These are phyloP conservation scores for Coleophora deauratella DNA, from an alignment of 2,888 invertebrate genomes.

Conservation along the genomic window DNA sequence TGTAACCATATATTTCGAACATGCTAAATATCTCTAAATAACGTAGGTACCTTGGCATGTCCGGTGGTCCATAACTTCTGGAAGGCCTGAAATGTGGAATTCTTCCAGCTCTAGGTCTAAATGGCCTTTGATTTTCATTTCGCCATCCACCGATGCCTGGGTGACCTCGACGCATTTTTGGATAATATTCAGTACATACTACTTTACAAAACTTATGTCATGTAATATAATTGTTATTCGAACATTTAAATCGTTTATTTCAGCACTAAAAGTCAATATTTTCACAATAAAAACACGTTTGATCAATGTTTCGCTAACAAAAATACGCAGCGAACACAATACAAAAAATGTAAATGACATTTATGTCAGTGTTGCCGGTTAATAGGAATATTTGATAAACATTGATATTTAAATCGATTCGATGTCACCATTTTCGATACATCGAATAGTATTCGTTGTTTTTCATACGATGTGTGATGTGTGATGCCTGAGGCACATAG, in stretches of 20 bases:
- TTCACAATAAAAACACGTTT: constrained; percentile 1
- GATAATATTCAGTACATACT: constrained; percentile 43
- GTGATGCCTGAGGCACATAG: too few species aligned
- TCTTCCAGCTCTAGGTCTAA: constrained; percentile 48
- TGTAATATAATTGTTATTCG: not conserved
- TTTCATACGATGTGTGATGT: too few species aligned
- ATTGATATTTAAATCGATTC: too few species aligned
- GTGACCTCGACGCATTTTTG: constrained; percentile 67
- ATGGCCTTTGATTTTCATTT: constrained; percentile 56
- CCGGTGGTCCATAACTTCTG: constrained; percentile 32
- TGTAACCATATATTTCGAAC: not conserved
- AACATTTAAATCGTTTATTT: not conserved
- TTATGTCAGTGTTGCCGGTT: too few species aligned
- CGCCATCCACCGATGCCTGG: constrained; percentile 57
- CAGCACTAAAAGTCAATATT: not conserved
- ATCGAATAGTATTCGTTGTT: too few species aligned
- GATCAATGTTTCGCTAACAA: not conserved
- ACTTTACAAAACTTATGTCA: constrained; percentile 15
- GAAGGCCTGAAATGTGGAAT: constrained; percentile 43
- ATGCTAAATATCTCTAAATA: not conserved
- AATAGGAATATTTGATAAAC: too few species aligned
- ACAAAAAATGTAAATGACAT: too few species aligned
- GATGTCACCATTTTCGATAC: too few species aligned
- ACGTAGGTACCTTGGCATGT: constrained; percentile 38
- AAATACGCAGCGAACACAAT: too few species aligned